Percentiles rank a stretch among this genome's conserved stretches.
phyloP scores from a whole-genome alignment of 2,888 invertebrate genomes.

The Dolichopus griseipennis region DNA sequence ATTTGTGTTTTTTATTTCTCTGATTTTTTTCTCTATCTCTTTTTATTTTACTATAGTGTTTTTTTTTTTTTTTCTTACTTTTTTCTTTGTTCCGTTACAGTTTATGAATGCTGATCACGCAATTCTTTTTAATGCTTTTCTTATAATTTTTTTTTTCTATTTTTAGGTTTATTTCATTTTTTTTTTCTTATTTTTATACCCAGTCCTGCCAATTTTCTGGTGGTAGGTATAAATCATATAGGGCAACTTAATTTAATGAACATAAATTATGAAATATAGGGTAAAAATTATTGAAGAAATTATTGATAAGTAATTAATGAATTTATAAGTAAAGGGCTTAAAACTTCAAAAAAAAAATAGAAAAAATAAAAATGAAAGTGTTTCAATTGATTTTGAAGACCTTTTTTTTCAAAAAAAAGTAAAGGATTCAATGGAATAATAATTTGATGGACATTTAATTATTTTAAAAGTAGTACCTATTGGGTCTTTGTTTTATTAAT shows the following conservation, averaged over 20 bases:
- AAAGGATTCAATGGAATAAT: too few species aligned
- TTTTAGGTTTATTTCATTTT: too few species aligned
- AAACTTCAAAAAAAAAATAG: too few species aligned
- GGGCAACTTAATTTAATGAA: neutral
- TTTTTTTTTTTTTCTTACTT: neutral
- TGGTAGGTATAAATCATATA: neutral
- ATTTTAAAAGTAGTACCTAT: too few species aligned
- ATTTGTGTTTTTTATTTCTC: neutral
- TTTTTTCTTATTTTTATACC: neutral
- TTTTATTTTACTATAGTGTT: neutral
- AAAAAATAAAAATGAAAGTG: too few species aligned
- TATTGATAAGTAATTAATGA: neutral
- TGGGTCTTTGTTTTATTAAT: too few species aligned
- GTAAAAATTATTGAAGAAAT: neutral
- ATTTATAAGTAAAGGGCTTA: too few species aligned
- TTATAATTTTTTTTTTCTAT: neutral
- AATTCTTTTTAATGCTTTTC: neutral
- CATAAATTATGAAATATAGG: neutral
- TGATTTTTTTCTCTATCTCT: neutral
- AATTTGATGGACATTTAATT: too few species aligned
- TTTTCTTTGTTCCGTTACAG: neutral
- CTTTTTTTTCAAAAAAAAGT: too few species aligned
- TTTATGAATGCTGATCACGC: conserved; percentile 6
- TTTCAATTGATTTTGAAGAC: too few species aligned
- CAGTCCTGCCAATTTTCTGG: neutral